These are phyloP conservation scores for Budorcas taxicolor DNA, from an alignment of 2,113 vertebrate genomes.

Conservation along the genomic window DNA sequence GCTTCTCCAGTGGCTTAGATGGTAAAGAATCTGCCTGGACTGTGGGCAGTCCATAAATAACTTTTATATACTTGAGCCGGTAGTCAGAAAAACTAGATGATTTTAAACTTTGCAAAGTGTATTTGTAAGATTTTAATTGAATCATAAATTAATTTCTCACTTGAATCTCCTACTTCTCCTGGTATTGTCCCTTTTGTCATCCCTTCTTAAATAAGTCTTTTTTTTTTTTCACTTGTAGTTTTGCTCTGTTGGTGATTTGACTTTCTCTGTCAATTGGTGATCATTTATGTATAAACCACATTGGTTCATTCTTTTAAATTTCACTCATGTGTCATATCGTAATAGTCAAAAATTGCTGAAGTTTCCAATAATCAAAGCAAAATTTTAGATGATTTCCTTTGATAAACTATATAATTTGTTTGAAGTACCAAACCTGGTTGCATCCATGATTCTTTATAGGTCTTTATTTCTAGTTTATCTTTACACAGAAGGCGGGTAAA, in stretches of 20 bases:
- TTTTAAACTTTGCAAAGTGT: neutral
- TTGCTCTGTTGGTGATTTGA: neutral
- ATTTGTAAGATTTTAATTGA: neutral
- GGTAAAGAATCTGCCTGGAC: neutral
- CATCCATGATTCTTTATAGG: neutral
- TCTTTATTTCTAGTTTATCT: neutral
- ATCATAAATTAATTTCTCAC: neutral
- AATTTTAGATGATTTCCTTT: neutral
- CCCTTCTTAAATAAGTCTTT: neutral
- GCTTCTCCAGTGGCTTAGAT: rapidly evolving
- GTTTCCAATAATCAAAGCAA: neutral
- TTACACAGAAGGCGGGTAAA: neutral
- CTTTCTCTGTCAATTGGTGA: neutral
- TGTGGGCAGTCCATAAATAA: neutral
- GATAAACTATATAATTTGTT: neutral
- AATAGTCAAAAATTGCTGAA: neutral
- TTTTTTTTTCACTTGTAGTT: neutral
- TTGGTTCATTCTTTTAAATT: neutral
- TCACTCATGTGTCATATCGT: neutral
- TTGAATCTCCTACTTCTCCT: neutral
- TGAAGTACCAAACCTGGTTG: neutral
- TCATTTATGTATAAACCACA: neutral
- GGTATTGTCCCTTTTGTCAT: neutral
- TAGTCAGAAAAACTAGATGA: neutral
- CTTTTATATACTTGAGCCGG: neutral